Base-by-base conservation (phyloP, 2,797 vertebrate genomes). In the Microtus californicus region DNA sequence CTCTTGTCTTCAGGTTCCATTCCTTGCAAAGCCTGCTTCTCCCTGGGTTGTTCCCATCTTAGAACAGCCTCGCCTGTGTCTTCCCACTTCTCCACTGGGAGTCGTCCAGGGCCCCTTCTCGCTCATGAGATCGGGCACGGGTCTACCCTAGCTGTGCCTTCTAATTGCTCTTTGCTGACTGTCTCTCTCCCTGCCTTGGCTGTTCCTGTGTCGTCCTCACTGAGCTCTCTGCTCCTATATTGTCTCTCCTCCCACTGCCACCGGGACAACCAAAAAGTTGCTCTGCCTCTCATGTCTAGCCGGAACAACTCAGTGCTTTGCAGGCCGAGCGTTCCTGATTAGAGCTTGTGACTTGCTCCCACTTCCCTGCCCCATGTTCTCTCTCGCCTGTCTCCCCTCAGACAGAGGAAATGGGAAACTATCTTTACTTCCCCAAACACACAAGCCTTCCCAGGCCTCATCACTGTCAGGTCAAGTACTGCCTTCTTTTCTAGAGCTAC, bases 221-320 rank as follows among this genome's bases (percentile, higher is more conserved):
- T 19, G 71, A 59, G 19, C 29, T 93, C 40, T 67, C 69, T 89
- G 54, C 40, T 67, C 29, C 5, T 23, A 90, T 86, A 63, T 31
- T 23, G 34, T 56, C 21, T 61, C 51, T 85, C 37, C 29, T 80
- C 65, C 45, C 59, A 12, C 4, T 14, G 76, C 37, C 87, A n/a
- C 71, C 21, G 23, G 34, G 9, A 45, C 31, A 13, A 56, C 15
- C 80, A 87, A 56, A 89, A 87, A 79, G 45, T 45, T 23, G 21
- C 15, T 37, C 27, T 3, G 5, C 2, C 4, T 82, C 59, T 95
- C 17, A 34, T 11, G 8, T 59, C 17, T 80, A 40, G 77, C 45
- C 79, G 82, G 54, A 95, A 63, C 73, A 67, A 48, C n/a, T 61
- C 89, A 69, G 31, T 87, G 76, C 56, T 92, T 85, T 11, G 45